These are phyloP conservation scores for Lasaia peninsularis DNA, from an alignment of 1,140 invertebrate species.

Conservation along the genomic window DNA sequence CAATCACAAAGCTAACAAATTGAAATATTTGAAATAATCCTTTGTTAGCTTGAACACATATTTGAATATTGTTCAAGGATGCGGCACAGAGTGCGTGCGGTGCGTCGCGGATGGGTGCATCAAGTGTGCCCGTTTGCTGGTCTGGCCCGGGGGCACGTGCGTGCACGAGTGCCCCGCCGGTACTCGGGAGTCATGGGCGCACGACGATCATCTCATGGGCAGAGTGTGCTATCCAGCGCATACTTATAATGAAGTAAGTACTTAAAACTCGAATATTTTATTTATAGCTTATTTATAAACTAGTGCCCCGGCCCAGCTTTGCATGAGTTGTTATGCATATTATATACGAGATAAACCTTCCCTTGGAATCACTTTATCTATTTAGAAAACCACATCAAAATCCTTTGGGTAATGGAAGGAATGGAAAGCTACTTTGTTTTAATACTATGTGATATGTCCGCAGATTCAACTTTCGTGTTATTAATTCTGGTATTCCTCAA, in stretches of 20 bases:
- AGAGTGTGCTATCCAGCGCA: constrained; percentile 63
- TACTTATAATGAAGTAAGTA: constrained; percentile 60
- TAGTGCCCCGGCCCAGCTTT: background rate
- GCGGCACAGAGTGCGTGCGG: constrained; percentile 61
- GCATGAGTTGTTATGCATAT: too few relatives aligned
- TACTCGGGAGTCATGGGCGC: constrained; percentile 62
- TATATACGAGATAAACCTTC: too few relatives aligned
- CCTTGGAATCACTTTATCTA: too few relatives aligned
- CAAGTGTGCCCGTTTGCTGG: constrained; percentile 57
- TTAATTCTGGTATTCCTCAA: too few relatives aligned
- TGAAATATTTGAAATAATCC: too few relatives aligned
- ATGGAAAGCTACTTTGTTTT: too few relatives aligned
- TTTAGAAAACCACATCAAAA: too few relatives aligned
- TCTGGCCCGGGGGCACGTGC: constrained; percentile 57
- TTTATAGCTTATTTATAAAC: background rate
- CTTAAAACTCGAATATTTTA: background rate
- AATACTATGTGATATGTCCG: too few relatives aligned
- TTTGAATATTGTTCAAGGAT: constrained; percentile 42
- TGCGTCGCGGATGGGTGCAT: constrained; percentile 64
- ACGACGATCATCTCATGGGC: constrained; percentile 68
- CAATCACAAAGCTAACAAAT: too few relatives aligned
- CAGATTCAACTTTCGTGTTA: too few relatives aligned
- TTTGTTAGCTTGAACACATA: background rate
- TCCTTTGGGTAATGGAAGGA: too few relatives aligned
- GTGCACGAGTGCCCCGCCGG: constrained; percentile 54